Evolutionary conservation across 2,888 invertebrate species (phyloP).

Genomic region (Sacculina carcini): DNA sequence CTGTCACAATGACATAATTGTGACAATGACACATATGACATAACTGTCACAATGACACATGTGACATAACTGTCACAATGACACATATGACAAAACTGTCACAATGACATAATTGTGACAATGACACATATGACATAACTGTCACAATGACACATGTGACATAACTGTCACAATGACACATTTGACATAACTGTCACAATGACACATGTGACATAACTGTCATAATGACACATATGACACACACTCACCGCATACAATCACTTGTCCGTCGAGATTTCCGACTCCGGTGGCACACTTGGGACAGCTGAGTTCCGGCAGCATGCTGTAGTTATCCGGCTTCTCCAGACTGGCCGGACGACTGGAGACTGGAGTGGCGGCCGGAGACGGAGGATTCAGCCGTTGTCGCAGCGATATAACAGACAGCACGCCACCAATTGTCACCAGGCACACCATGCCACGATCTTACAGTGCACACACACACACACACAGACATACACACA

Average conservation of each 20-base stretch:
- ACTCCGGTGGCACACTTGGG: constrained; percentile 49
- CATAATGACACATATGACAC: not conserved
- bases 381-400: constrained; percentile 24
- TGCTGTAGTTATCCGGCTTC: constrained; percentile 30
- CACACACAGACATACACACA: too few species aligned
- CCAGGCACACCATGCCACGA: constrained; percentile 34
- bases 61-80: too few species aligned
- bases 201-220: constrained; percentile 6
- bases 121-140: too few species aligned
- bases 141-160: too few species aligned
- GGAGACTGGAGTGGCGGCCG: constrained; percentile 13
- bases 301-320: constrained; percentile 32
- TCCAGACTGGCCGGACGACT: constrained; percentile 17
- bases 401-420: constrained; percentile 33
- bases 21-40: too few species aligned
- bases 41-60: too few species aligned
- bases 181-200: too few species aligned
- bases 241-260: constrained; percentile 46
- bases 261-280: constrained; percentile 36
- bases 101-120: too few species aligned
- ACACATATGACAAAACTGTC: too few species aligned
- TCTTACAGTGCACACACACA: too few species aligned
- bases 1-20: too few species aligned
- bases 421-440: constrained; percentile 32
- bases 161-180: too few species aligned